Conservation (phyloP, 2,888 invertebrate genomes). For the Adelognathus sp. region DNA sequence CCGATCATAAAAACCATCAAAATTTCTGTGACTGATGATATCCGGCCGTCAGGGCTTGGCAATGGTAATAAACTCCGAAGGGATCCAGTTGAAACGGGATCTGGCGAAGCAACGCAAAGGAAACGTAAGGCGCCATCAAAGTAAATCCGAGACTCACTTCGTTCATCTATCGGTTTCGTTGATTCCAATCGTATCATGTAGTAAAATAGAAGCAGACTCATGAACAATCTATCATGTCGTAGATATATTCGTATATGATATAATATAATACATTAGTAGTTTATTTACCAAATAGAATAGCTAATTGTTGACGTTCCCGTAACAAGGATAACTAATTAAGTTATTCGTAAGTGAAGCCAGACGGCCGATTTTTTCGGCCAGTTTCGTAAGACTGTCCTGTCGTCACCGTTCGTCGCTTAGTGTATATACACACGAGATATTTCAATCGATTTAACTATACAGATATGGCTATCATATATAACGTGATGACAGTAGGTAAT, state of each 20-base stretch:
- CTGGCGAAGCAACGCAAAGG: slow-evolving; percentile 53
- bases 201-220: slow-evolving; percentile 56
- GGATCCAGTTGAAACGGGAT: slow-evolving; percentile 30
- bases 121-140: slow-evolving; percentile 59
- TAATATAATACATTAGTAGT: slow-evolving; percentile 40
- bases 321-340: slow-evolving; percentile 57
- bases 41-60: slow-evolving; percentile 56
- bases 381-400: slow-evolving; percentile 76
- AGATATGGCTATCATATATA: slow-evolving; percentile 1
- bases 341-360: slow-evolving; percentile 61
- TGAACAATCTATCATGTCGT: slow-evolving; percentile 45
- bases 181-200: slow-evolving; percentile 38
- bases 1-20: neutral
- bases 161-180: slow-evolving; percentile 22
- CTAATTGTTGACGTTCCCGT: slow-evolving; percentile 70
- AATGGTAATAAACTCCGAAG: slow-evolving; percentile 43
- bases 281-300: slow-evolving; percentile 68
- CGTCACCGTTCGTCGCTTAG: slow-evolving; percentile 24
- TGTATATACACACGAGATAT: slow-evolving; percentile 16
- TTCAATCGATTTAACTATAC: neutral
- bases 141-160: slow-evolving; percentile 31
- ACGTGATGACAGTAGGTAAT: slow-evolving; percentile 15
- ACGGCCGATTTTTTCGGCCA: slow-evolving; percentile 65
- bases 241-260: slow-evolving; percentile 58
- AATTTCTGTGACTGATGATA: neutral